phyloP scores from a whole-genome alignment of 2,888 invertebrate species.

The Polyommatus iphigenia region DNA sequence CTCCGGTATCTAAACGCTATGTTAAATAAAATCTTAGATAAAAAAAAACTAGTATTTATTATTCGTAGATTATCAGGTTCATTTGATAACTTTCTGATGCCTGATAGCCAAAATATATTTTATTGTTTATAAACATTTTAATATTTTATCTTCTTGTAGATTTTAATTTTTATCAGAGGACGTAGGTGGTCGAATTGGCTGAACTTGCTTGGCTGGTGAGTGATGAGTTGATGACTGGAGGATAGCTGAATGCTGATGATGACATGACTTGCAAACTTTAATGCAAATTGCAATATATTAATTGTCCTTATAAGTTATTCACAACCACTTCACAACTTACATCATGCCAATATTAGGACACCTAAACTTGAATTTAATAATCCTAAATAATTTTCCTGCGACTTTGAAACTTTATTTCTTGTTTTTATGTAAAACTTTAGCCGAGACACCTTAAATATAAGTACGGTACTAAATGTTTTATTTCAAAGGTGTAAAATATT shows the following conservation, averaged over 20 bases:
- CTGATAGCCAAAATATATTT: neutral
- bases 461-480: neutral
- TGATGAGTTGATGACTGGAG: neutral
- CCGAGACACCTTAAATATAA: neutral
- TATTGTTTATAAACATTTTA: neutral
- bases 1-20: too few species aligned
- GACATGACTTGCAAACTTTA: neutral
- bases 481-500: neutral
- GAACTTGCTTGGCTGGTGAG: neutral
- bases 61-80: neutral
- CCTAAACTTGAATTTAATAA: too few species aligned
- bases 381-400: too few species aligned
- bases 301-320: neutral
- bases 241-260: neutral
- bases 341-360: neutral
- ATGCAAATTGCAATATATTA: neutral
- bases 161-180: neutral
- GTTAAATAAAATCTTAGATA: too few species aligned
- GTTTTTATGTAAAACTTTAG: too few species aligned
- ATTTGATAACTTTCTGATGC: neutral
- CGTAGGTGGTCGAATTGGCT: neutral
- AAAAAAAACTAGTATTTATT: neutral
- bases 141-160: neutral
- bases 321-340: neutral
- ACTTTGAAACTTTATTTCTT: too few species aligned